A percentile compares a stretch with the other conserved stretches of the same genome.
Evolutionary conservation across 2,888 invertebrate genomes (phyloP).

Genomic region (Oscheius onirici): DNA sequence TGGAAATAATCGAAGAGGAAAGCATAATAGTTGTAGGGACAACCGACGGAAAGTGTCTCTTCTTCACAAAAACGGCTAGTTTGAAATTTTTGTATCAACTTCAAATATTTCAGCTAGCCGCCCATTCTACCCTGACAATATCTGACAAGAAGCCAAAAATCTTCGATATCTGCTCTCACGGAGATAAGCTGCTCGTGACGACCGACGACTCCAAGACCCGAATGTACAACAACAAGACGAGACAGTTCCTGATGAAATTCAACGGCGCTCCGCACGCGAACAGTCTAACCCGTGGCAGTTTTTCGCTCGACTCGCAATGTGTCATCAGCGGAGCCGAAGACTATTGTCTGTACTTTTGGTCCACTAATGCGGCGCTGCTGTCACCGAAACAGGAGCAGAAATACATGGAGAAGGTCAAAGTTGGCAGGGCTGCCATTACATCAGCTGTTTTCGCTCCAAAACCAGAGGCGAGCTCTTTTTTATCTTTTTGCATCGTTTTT

Average conservation of each 20-base stretch:
- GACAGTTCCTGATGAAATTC: conserved; percentile 93
- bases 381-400: conserved; percentile 88
- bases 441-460: conserved; percentile 97
- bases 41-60: conserved; percentile 96
- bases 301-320: conserved; percentile 94
- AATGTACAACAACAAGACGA: conserved; percentile 91
- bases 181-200: conserved; percentile 78
- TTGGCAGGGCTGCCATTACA: conserved; percentile 87
- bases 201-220: conserved; percentile 97
- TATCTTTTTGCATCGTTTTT: neutral
- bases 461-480: conserved; percentile 79
- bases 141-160: conserved; percentile 16
- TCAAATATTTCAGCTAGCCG: neutral
- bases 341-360: conserved; percentile 86
- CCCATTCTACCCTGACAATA: conserved; percentile 1
- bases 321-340: conserved; percentile 97
- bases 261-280: conserved; percentile 66
- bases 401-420: conserved; percentile 78
- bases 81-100: neutral
- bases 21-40: conserved; percentile 98
- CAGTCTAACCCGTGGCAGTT: conserved; percentile 91
- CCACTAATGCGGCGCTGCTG: conserved; percentile 76
- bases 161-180: conserved; percentile 31
- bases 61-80: conserved; percentile 88
- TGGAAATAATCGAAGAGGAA: conserved; percentile 79